Base-by-base conservation (phyloP, 2,888 invertebrate genomes). In the Petrolisthes cinctipes region DNA sequence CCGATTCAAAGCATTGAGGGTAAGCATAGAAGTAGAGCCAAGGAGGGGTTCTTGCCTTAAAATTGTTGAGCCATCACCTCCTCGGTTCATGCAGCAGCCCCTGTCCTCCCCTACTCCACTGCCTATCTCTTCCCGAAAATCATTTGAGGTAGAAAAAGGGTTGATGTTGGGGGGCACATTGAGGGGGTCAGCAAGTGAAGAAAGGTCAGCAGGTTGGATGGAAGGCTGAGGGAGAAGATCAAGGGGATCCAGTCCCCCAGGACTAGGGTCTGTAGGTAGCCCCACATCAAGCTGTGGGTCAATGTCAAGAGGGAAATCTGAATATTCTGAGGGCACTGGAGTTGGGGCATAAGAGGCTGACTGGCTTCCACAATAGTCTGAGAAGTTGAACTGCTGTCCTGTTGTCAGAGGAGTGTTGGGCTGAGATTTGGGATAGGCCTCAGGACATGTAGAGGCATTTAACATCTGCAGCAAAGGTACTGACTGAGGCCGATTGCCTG, bases 311-410 rank as follows among this genome's bases (percentile, higher is more conserved):
- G 75, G 76, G 73, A 90, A 90, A 75, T 90, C 90, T 54, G 82
- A 83, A 79, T 87, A 89, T 83, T 90, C 90, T 51, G 87, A 87
- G 76, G 90, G 90, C 37, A 90, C 90, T 20, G 90, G 90, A 14
- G 90, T 90, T 20, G 90, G 90, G 68, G 90, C 89, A 68, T 87
- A 90, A 20, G 90, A 90, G 23, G 90, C 83, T 11, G 87, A 85
- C 75, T 85, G 86, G 54, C 85, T 76, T 5, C 73, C 61, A 56
- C 85, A 80, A 51, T 68, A 87, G 37, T 83, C 86, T 4, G 83
- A 23, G 79, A 89, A 90, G 17, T 54, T 68, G 71, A 86, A 87
- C 23, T 79, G 81, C 23, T 78, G 86, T 54, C 86, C 85, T 11
- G 89, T 85, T 14, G 89, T 83, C 66, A 90, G n/a, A 17, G 90